Evolutionary conservation across 2,888 invertebrate genomes (phyloP).

Genomic region (Thera obeliscata): DNA sequence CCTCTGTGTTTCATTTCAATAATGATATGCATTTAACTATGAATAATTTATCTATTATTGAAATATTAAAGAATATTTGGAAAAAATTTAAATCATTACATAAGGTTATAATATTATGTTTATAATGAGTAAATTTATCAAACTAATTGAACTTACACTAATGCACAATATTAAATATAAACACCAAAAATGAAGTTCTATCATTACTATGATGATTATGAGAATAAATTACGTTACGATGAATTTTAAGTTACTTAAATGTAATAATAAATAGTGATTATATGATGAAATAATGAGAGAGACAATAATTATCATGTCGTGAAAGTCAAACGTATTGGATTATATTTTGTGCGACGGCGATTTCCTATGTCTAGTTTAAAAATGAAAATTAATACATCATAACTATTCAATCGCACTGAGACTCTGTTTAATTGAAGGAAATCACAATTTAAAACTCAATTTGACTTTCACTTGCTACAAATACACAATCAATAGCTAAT

Average conservation of each 20-base stretch:
- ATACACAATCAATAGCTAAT: conserved; percentile 58
- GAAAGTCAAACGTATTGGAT: conserved; percentile 64
- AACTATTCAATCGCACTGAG: conserved; percentile 33
- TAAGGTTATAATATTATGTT: conserved; percentile 53
- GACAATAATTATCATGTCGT: conserved; percentile 74
- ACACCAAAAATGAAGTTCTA: conserved; percentile 81
- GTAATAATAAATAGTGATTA: conserved; percentile 83
- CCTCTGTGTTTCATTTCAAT: conserved; percentile 60
- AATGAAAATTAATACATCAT: conserved; percentile 28
- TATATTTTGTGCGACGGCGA: conserved; percentile 51
- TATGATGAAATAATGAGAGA: conserved; percentile 79
- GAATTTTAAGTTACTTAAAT: conserved; percentile 82
- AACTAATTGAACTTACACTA: conserved; percentile 79
- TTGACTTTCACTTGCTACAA: conserved; percentile 65
- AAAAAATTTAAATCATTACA: conserved; percentile 71
- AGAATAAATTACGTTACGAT: conserved; percentile 80
- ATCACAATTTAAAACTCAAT: conserved; percentile 38
- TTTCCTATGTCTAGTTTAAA: conserved; percentile 27
- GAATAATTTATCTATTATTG: conserved; percentile 77
- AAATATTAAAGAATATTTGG: conserved; percentile 71
- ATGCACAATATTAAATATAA: conserved; percentile 72
- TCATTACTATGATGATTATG: conserved; percentile 78
- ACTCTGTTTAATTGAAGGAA: conserved; percentile 25
- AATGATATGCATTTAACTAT: conserved; percentile 81
- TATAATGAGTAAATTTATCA: conserved; percentile 71